Percentiles rank a stretch among this genome's conserved stretches.
These are phyloP conservation scores for Cheilosia soror DNA, from an alignment of 2,888 invertebrate genomes.

Conservation along the genomic window DNA sequence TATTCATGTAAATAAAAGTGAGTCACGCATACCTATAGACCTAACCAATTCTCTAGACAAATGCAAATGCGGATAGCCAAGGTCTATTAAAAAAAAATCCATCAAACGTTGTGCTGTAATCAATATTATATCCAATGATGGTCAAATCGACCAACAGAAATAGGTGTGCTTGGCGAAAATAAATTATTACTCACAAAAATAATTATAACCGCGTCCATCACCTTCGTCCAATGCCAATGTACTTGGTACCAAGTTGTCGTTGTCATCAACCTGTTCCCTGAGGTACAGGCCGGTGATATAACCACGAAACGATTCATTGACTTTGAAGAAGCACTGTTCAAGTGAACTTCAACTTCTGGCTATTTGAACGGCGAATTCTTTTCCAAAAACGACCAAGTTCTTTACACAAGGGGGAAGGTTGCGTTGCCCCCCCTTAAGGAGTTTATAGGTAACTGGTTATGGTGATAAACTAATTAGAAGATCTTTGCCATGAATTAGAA, in stretches of 20 bases:
- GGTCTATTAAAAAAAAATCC: neutral
- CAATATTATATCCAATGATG: neutral
- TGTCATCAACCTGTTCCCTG: neutral
- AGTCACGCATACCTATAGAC: neutral
- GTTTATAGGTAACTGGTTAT: neutral
- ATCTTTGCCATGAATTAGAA: neutral
- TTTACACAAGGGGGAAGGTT: no score
- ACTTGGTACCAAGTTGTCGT: neutral
- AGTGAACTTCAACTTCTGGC: neutral
- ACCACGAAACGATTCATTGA: neutral
- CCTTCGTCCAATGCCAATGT: neutral
- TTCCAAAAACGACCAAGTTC: neutral
- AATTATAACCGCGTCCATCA: neutral
- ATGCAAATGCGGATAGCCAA: neutral
- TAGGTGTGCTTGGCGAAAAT: neutral
- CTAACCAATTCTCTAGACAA: neutral
- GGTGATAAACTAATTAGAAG: neutral
- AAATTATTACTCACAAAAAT: neutral
- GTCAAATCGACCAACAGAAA: neutral
- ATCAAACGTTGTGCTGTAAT: neutral
- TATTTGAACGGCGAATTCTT: neutral
- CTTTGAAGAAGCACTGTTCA: neutral
- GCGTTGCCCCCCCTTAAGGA: neutral
- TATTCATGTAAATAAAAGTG: neutral
- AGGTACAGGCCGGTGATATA: neutral